Percentiles rank a stretch among this genome's conserved stretches.
Evolutionary conservation across 2,888 invertebrate species (phyloP).

Genomic region (Ormyrus rosae): DNA sequence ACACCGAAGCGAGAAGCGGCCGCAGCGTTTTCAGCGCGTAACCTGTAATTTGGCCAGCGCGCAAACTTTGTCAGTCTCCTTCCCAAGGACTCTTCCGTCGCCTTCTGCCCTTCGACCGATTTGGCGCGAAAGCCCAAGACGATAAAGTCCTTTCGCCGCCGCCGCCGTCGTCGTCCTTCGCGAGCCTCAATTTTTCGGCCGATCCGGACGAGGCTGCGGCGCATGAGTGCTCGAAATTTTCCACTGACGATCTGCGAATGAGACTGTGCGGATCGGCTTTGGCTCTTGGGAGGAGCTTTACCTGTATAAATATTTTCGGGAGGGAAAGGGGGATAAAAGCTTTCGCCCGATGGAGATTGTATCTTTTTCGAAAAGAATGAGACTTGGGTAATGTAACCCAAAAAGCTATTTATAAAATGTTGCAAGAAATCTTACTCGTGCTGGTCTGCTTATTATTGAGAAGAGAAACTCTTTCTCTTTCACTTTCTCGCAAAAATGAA

Average conservation of each 20-base stretch:
- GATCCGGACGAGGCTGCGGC: background rate
- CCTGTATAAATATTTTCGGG: no score
- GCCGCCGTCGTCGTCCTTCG: background rate
- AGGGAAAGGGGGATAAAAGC: no score
- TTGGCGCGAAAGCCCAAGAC: slow-evolving; percentile 10
- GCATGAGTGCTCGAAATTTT: background rate
- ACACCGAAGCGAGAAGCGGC: no score
- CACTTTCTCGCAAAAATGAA: background rate
- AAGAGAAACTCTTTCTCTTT: background rate
- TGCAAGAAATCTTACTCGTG: no score
- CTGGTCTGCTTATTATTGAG: background rate
- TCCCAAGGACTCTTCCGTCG: background rate
- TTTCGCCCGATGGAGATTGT: no score
- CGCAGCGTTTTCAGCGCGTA: background rate
- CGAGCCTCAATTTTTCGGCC: background rate
- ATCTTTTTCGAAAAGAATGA: background rate
- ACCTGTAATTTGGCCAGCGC: slow-evolving; percentile 3
- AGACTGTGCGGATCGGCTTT: no score
- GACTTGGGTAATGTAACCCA: background rate
- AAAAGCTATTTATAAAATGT: background rate
- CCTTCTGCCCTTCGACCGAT: slow-evolving; percentile 11
- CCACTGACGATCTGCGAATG: background rate
- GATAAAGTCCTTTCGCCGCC: no score
- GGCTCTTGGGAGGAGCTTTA: no score
- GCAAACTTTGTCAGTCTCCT: background rate